Evolutionary conservation across 2,888 invertebrate species (phyloP), one percentile per base, ranked within the genome.

Genomic region (Chrysopilus asiliformis): DNA sequence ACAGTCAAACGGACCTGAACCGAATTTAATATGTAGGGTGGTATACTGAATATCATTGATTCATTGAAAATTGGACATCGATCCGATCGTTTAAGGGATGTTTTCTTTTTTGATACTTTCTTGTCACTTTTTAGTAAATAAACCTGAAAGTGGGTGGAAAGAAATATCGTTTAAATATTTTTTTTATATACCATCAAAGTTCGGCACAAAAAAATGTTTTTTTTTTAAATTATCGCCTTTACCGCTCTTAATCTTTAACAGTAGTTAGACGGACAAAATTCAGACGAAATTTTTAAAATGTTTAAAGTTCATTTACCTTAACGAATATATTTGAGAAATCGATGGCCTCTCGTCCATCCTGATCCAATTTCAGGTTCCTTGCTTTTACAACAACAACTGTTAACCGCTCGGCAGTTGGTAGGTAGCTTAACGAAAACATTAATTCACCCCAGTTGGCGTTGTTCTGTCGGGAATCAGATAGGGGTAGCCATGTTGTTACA

Each of bases 11-110:
- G 70, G 44, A 85, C 62, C 56, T 84, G 82, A 47, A 83, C 76
- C 44, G 75, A 75, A 75, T 83, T 63, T 25, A 65, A 50, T 22
- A 76, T 69, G 49, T 77, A 74, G 13, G 79, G 72, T 45, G 84
- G 81, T 38, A 85, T 77, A 49, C 76, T 80, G 60, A 85, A 85
- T 50, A 83, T 84, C 71, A 85, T 82, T 13, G 83, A 78, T 60
- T 85, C 85, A 57, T 85, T 85, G 58, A 81, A 85, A 45, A 81
- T 81, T 1, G 83, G 83, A 53, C 76, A 75, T 36, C 71, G 70
- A 51, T 84, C 83, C 24, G 74, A 74, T 45, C 74, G 71, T 53
- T 84, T 84, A 10, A 76, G 68, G 12, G 80, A 74, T 16, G 84
- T 85, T 53, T 78, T 79, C 63, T 84, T 84, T 60, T 84, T 85